Percentiles rank a stretch among this genome's conserved stretches.
These are phyloP conservation scores for Brachionus sp. DNA, from an alignment of 1,140 invertebrate species.

Conservation along the genomic window DNA sequence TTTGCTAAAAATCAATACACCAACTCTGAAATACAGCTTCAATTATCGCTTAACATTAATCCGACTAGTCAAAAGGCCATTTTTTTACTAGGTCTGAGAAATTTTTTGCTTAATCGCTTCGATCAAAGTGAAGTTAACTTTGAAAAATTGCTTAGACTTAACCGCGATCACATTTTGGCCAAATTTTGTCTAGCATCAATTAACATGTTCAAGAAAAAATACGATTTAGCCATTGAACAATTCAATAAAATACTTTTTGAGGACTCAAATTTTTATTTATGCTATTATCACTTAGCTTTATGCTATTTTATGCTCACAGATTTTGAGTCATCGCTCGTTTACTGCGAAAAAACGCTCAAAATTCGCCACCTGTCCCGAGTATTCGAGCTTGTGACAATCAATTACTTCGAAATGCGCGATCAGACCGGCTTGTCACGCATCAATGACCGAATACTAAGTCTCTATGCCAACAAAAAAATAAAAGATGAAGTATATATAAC, in stretches of 20 bases:
- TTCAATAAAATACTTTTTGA: background rate
- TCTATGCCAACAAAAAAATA: background rate
- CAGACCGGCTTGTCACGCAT: background rate
- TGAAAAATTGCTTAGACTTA: background rate
- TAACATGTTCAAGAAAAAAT: constrained; percentile 15
- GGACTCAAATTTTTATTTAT: constrained; percentile 9
- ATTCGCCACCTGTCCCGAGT: background rate
- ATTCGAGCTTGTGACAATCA: background rate
- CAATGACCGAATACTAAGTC: background rate
- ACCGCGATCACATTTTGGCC: background rate
- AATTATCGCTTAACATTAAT: background rate
- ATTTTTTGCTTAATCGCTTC: constrained; percentile 12
- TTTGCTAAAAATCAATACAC: constrained; percentile 29
- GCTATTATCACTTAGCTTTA: constrained; percentile 2
- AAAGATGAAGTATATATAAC: background rate
- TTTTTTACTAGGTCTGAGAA: background rate
- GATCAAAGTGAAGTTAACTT: constrained; percentile 3
- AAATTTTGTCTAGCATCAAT: constrained; percentile 16
- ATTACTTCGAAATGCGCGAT: constrained; percentile 2
- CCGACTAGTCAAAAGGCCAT: constrained; percentile 13
- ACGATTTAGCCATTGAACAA: background rate
- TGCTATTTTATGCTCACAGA: constrained; percentile 4
- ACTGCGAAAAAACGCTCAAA: constrained; percentile 14
- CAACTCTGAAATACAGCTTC: constrained; percentile 9
- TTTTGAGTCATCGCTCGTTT: background rate